Evolutionary conservation across 92 coral and sea anemone species (phyloP).

Genomic region (Chrysogorgia sp.): DNA sequence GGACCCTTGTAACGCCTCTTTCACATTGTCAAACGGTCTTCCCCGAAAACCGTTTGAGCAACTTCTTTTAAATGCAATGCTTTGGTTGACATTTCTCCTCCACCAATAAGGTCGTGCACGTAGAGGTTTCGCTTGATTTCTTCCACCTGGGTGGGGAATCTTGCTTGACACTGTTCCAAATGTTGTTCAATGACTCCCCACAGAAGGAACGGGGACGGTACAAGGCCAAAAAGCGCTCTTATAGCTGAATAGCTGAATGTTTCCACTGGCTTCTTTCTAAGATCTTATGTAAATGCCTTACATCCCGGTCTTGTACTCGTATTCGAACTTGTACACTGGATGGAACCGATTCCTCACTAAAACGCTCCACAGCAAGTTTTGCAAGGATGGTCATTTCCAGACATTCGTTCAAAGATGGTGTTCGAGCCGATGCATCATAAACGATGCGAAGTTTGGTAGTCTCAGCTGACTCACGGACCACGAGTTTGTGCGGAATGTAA

Average conservation of each 20-base stretch:
- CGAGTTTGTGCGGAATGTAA: conserved; percentile 52
- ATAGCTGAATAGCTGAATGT: no score
- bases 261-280: no score
- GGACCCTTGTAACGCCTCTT: conserved; percentile 19
- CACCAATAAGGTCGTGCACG: background rate
- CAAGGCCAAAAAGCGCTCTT: no score
- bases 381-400: no score
- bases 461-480: conserved; percentile 35
- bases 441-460: conserved; percentile 19
- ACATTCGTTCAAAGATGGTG: conserved; percentile 43
- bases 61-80: no score
- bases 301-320: conserved; percentile 1
- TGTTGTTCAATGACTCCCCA: no score
- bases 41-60: no score
- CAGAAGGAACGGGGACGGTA: no score
- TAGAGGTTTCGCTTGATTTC: background rate
- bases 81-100: background rate
- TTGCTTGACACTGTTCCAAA: no score
- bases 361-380: no score
- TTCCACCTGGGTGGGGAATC: background rate
- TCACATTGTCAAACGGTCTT: conserved; percentile 18
- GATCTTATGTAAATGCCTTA: no score
- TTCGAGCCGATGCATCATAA: conserved; percentile 48
- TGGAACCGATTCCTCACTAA: conserved; percentile 10
- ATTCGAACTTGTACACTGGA: no score